Evolutionary conservation across 2,113 vertebrate genomes (phyloP).

Genomic region (Bambusicola thoracicus): DNA sequence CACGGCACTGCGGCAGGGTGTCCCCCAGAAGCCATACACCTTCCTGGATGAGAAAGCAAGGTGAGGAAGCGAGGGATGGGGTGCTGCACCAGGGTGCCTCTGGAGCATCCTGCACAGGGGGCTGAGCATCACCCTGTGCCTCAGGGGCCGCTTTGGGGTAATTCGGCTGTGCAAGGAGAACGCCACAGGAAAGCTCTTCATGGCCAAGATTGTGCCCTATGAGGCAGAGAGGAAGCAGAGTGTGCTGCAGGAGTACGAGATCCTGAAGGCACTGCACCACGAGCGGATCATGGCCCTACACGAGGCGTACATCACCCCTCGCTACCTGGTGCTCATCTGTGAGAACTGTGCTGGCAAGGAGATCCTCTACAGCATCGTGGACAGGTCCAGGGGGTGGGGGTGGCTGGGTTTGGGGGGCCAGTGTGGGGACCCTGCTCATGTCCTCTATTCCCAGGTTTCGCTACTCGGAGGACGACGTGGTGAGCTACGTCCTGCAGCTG

Average conservation of each 20-base stretch:
- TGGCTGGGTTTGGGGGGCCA: fast-evolving
- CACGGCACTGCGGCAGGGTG: slow-evolving; percentile 87
- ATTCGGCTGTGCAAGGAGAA: slow-evolving; percentile 96
- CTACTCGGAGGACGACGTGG: slow-evolving; percentile 96
- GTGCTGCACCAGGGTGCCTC: neutral
- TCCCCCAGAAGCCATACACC: slow-evolving; percentile 97
- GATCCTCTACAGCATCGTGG: slow-evolving; percentile 93
- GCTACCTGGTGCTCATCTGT: slow-evolving; percentile 95
- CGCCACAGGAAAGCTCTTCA: slow-evolving; percentile 90
- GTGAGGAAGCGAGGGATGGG: slow-evolving; percentile 59
- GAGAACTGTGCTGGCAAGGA: slow-evolving; percentile 94
- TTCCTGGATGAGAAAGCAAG: slow-evolving; percentile 98
- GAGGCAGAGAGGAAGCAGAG: slow-evolving; percentile 88
- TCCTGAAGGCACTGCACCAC: slow-evolving; percentile 92
- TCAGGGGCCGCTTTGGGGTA: slow-evolving; percentile 93
- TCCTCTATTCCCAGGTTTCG: slow-evolving; percentile 83
- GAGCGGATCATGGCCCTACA: slow-evolving; percentile 95
- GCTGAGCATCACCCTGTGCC: neutral
- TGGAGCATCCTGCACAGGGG: fast-evolving
- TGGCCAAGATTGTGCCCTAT: slow-evolving; percentile 97
- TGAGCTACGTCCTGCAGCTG: slow-evolving; percentile 89
- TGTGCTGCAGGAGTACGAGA: slow-evolving; percentile 94
- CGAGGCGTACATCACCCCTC: slow-evolving; percentile 95
- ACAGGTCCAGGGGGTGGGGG: slow-evolving; percentile 78
- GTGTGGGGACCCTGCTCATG: neutral